Percentiles rank a stretch among this genome's conserved stretches.
Evolutionary conservation across 2,113 vertebrate species (phyloP).

Genomic region (Limnothrissa miodon): DNA sequence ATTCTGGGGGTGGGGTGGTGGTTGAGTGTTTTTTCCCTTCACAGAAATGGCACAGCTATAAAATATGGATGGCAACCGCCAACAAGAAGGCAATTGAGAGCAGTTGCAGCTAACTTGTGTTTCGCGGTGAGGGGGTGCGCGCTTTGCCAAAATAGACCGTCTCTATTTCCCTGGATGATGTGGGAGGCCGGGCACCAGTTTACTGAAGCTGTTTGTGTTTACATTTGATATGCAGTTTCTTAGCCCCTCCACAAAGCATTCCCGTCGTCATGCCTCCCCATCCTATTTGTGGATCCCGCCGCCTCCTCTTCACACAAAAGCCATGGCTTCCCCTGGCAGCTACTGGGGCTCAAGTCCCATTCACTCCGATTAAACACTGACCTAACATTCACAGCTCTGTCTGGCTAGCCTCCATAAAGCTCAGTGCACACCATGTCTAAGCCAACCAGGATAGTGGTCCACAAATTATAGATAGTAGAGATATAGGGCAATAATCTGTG

Average conservation of each 20-base stretch:
- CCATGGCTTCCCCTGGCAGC: background rate
- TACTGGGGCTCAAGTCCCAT: background rate
- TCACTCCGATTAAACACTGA: background rate
- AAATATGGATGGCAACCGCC: conserved; percentile 44
- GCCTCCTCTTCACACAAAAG: background rate
- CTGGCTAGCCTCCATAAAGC: background rate
- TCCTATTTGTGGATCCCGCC: background rate
- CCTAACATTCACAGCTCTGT: background rate
- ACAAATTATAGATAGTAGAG: background rate
- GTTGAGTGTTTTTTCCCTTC: background rate
- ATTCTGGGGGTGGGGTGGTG: background rate
- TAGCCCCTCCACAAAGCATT: background rate
- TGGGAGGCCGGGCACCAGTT: background rate
- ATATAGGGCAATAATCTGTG: background rate
- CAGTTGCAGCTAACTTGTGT: conserved; percentile 7
- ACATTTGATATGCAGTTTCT: background rate
- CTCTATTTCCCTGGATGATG: conserved; percentile 32
- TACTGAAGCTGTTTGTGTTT: conserved; percentile 37
- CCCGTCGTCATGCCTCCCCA: background rate
- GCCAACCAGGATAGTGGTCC: background rate
- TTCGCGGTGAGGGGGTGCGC: conserved; percentile 27
- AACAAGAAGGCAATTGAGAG: conserved; percentile 21
- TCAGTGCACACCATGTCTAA: background rate
- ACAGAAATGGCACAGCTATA: conserved; percentile 29
- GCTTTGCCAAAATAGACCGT: conserved; percentile 38